Evolutionary conservation across 1,140 invertebrate species (phyloP), one percentile per base, ranked within the genome.

Genomic region (Halesus radiatus): DNA sequence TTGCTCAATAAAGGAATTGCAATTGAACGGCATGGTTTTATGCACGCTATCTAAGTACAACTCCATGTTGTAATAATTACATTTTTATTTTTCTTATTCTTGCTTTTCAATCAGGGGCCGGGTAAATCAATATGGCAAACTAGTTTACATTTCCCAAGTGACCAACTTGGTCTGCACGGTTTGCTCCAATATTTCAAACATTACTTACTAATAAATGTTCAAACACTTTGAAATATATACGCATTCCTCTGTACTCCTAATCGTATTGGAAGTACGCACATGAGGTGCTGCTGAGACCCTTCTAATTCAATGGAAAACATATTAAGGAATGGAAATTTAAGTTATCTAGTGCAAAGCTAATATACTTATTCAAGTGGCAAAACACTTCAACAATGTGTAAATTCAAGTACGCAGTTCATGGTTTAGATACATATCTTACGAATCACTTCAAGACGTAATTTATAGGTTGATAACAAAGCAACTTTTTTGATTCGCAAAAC

Each of bases 1-100:
- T 72, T 72, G 68, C 68, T 8, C 54, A 70, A 70, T 70, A 56
- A 56, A 37, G 45, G 8, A 72, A 72, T 26, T 72, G 68, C 68
- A 54, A 7, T 52, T 26, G 8, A 53, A 26, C 68, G 52, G 50
- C 45, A 72, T 72, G 26, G 68, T 54, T 72, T 52, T 20, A 53
- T 72, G 68, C 68, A 72, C 50, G 68, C 50, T 29, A 66, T 53
- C 68, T 26, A 22, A 23, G 45, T 72, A 32, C 29, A 32, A 4
- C 32, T n/a, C 26, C 29, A n/a, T 18, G 20, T 60, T 60, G 58
- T 4, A 60, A 45, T 13, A 26, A 4, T 60, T 23, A 45, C 45
- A 72, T 22, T 50, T 72, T 22, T 53, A 29, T 26, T 13, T 45
- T 72, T 45, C 22, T 72, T 37, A 50, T 52, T 52, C 37, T 52